Evolutionary conservation across 2,888 invertebrate species (phyloP), one percentile per base, ranked within the genome.

Genomic region (Rosalia funebris): DNA sequence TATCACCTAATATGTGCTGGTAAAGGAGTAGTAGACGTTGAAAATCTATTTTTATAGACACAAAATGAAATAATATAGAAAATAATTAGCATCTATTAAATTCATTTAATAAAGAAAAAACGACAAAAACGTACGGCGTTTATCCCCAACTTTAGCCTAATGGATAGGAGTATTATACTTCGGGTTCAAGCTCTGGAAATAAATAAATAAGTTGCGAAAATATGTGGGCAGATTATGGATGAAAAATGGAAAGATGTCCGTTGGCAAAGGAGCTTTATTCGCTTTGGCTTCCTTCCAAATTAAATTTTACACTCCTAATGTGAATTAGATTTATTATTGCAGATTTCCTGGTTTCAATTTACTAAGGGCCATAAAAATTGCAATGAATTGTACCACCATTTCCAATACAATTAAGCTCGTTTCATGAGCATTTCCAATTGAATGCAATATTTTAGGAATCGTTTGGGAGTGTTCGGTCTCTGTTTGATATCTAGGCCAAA

Each of bases 221-320:
- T 53, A 32, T 53, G 32, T 53, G 53, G 41, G 2, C n/a, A 53
- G 41, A 53, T 52, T 42, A 42, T 42, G 9, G 42, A 56, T 57
- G 61, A 61, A 52, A 57, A 57, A 64, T 63, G 60, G 44, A 67
- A 65, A 66, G 66, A 70, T 66, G 70, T 66, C 70, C 50, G 62
- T 63, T 67, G 70, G 63, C 66, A 68, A 63, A 41, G 56, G 54
- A 62, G 65, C 60, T 64, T 68, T 63, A 69, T 71, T 70, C 71
- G 68, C 65, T 64, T 66, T 76, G 75, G 75, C 70, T 65, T 50
- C 25, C 55, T 59, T 74, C 75, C 75, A 76, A 76, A 76, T 76
- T 72, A 72, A 76, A 75, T 75, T 75, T 72, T 70, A 73, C 75
- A 74, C 74, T 73, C 69, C 70, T 72, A 70, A 74, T 73, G 71